Evolutionary conservation across 92 coral and sea anemone species (phyloP).

Genomic region (Zoanthus sansibaricus): DNA sequence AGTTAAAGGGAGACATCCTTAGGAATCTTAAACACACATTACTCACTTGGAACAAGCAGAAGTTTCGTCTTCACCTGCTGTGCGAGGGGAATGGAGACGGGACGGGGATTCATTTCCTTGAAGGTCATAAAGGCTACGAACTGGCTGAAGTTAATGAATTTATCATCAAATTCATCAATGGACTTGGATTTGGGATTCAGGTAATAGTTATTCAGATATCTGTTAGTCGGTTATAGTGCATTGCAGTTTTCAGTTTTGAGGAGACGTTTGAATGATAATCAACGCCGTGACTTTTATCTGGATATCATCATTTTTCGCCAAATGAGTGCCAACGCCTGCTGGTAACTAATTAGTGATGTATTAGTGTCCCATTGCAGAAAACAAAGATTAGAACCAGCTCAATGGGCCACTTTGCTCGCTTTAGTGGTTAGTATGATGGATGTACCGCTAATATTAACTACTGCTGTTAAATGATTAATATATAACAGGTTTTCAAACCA

Average conservation of each 20-base stretch:
- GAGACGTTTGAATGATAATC: no score
- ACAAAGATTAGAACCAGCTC: no score
- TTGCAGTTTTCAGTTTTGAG: background rate
- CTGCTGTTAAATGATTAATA: no score
- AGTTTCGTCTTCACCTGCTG: conserved; percentile 64
- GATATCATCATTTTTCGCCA: no score
- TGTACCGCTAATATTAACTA: no score
- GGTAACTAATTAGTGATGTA: no score
- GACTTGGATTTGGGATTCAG: conserved; percentile 64
- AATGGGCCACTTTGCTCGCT: no score
- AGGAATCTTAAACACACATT: conserved; percentile 45
- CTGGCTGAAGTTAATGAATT: conserved; percentile 51
- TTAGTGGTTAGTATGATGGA: no score
- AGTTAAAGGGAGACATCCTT: conserved; percentile 54
- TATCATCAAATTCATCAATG: conserved; percentile 53
- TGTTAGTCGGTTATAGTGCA: background rate
- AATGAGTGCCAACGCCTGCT: no score
- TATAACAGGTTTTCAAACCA: no score
- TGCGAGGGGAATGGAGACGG: conserved; percentile 85
- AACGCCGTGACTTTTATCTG: no score
- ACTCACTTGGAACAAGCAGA: conserved; percentile 52
- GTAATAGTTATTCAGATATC: conserved; percentile 25
- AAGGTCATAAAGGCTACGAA: conserved; percentile 75
- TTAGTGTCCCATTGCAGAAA: no score
- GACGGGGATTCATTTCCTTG: conserved; percentile 80